phyloP scores from a whole-genome alignment of 2,797 vertebrate species.

The Diplodus puntazzo region DNA sequence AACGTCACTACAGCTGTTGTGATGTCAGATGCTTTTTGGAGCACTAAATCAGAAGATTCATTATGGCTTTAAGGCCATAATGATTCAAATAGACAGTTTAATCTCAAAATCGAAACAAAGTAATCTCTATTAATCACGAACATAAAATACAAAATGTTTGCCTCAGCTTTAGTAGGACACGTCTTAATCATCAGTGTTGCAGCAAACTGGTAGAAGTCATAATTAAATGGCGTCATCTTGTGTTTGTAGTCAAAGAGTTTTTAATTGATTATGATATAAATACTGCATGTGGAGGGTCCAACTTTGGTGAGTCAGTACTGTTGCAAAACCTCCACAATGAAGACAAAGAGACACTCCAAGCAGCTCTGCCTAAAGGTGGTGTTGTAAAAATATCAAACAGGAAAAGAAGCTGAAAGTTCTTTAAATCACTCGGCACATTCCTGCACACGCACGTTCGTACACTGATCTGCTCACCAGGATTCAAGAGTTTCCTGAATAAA shows the following conservation, averaged over 20 bases:
- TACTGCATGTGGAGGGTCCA: not conserved
- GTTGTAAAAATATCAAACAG: not conserved
- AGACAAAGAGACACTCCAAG: not conserved
- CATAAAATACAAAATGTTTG: not conserved
- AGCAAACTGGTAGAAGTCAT: not conserved
- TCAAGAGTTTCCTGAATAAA: too few species aligned
- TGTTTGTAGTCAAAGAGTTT: not conserved
- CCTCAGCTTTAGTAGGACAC: not conserved
- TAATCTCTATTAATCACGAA: not conserved
- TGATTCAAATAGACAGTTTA: too few species aligned
- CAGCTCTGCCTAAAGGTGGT: not conserved
- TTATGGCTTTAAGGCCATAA: too few species aligned
- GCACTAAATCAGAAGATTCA: not conserved
- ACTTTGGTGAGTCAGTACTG: not conserved
- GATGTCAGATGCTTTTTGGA: too few species aligned
- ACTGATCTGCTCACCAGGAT: too few species aligned
- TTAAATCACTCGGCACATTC: too few species aligned
- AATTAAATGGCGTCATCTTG: too few species aligned
- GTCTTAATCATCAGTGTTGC: not conserved
- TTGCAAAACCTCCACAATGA: not conserved
- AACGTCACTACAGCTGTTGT: too few species aligned
- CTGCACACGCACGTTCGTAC: too few species aligned
- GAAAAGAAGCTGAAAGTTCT: not conserved
- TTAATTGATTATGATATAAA: not conserved
- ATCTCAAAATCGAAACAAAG: not conserved